phyloP scores from a whole-genome alignment of 2,113 vertebrate genomes.

The Xiphophorus maculatus region DNA sequence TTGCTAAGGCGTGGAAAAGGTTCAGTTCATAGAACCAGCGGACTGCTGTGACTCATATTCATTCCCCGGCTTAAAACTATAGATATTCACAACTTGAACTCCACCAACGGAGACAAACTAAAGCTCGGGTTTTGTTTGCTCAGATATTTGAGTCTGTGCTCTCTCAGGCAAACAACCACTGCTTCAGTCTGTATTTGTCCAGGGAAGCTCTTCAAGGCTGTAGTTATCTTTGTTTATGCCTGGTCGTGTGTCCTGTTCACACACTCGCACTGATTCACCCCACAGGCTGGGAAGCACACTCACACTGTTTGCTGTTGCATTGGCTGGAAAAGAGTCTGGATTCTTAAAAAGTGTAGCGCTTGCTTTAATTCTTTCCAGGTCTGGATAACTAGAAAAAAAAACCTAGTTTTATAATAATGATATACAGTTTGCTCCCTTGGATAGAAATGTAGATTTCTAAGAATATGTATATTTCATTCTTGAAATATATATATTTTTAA shows the following conservation, averaged over 20 bases:
- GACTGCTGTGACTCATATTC: not conserved
- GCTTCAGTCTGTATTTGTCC: constrained; percentile 21
- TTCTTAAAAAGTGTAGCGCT: not conserved
- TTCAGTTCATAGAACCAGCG: not conserved
- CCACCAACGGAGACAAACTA: not conserved
- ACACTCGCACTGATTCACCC: constrained; percentile 21
- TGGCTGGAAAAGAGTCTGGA: not conserved
- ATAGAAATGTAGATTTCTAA: not conserved
- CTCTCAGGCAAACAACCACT: constrained; percentile 10
- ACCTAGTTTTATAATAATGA: not conserved
- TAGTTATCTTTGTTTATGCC: not conserved
- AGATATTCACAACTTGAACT: not conserved
- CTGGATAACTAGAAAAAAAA: not conserved
- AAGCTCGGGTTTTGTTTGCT: constrained; percentile 13
- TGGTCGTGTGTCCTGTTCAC: not conserved
- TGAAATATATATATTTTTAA: not conserved
- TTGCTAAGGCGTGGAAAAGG: not conserved
- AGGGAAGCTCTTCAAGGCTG: constrained; percentile 13
- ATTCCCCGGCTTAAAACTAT: not conserved
- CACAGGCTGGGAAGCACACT: not conserved
- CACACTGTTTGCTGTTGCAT: not conserved
- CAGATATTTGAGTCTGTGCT: constrained; percentile 2
- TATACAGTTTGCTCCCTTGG: not conserved
- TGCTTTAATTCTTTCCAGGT: not conserved
- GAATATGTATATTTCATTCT: not conserved